A percentile compares a stretch with the other conserved stretches of the same genome.
These are phyloP conservation scores for Elephas maximus DNA, from an alignment of 2,113 vertebrate species.

Conservation along the genomic window DNA sequence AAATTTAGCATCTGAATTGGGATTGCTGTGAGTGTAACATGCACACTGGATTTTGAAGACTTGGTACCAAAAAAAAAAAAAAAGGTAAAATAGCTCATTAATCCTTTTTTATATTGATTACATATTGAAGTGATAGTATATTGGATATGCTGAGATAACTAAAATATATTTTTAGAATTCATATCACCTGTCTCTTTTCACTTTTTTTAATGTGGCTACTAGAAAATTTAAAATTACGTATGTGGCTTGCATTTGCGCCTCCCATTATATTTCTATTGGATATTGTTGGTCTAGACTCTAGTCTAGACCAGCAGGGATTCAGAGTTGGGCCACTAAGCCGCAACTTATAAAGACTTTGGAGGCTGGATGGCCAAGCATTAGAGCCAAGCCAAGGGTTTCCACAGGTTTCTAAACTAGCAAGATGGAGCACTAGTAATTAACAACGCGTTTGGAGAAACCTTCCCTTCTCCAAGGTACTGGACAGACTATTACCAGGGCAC, in stretches of 20 bases:
- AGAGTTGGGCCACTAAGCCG: too few relatives aligned
- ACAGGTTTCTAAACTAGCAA: background rate
- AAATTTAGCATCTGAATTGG: slow-evolving; percentile 33
- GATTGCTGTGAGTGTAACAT: background rate
- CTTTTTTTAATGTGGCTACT: background rate
- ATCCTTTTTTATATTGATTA: slow-evolving; percentile 10
- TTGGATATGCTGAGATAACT: background rate
- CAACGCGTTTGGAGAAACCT: slow-evolving; percentile 12
- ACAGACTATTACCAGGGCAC: slow-evolving; percentile 16
- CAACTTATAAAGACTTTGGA: background rate
- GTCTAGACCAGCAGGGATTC: background rate
- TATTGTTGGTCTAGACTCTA: background rate
- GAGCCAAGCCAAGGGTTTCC: background rate
- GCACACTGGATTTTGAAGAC: background rate
- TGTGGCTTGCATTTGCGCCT: background rate
- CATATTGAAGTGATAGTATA: background rate
- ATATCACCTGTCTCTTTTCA: background rate
- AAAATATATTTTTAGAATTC: slow-evolving; percentile 32
- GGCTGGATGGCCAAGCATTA: background rate
- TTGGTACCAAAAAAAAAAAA: background rate
- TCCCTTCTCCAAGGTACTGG: background rate
- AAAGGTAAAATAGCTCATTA: background rate
- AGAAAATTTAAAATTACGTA: background rate
- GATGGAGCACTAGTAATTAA: background rate
- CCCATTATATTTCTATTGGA: background rate